Evolutionary conservation across 2,113 vertebrate species (phyloP).

Genomic region (Hydropotes inermis): DNA sequence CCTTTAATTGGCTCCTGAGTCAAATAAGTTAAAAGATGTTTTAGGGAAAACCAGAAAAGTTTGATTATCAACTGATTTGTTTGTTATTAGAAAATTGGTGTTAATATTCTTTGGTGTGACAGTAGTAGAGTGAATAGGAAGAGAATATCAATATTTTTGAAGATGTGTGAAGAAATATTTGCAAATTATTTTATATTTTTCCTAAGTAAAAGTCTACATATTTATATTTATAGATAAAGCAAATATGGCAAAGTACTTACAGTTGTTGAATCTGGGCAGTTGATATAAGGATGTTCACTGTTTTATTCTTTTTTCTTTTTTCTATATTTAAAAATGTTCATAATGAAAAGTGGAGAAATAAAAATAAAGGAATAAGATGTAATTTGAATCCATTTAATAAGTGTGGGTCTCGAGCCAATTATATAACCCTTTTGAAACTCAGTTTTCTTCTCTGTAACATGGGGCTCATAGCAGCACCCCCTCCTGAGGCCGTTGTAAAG

Average conservation of each 20-base stretch:
- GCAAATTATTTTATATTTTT: background rate
- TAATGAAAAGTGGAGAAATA: background rate
- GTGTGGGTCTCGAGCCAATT: background rate
- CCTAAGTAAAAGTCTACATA: background rate
- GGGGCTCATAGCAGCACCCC: background rate
- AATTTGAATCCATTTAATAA: background rate
- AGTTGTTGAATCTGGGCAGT: background rate
- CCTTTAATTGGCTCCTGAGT: background rate
- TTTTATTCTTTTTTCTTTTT: background rate
- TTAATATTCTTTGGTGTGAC: background rate
- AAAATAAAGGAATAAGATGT: background rate
- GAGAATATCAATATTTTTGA: background rate
- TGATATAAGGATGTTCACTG: background rate
- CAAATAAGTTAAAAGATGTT: background rate
- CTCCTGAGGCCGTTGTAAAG: background rate
- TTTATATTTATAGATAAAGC: background rate
- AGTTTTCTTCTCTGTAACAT: conserved; percentile 20
- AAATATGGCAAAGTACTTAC: background rate
- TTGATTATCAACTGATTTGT: background rate
- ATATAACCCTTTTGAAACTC: background rate
- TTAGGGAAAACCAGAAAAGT: conserved; percentile 1
- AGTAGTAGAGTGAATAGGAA: background rate
- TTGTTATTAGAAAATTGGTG: background rate
- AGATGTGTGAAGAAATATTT: background rate
- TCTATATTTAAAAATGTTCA: background rate